Evolutionary conservation across 2,113 vertebrate genomes (phyloP).

Genomic region (Corvus moneduloides): DNA sequence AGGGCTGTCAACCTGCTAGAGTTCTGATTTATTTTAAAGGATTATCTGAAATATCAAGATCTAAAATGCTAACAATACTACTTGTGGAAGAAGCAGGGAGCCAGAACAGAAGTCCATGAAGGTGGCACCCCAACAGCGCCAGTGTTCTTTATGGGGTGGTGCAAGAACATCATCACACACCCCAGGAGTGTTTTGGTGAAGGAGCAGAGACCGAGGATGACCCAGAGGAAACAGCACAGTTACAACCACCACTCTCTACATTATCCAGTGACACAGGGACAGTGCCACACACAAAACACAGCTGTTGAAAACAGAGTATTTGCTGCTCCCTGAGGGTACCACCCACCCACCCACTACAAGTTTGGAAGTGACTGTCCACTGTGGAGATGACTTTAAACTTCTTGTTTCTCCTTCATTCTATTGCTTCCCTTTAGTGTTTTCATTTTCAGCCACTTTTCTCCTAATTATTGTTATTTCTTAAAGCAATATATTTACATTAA

Average conservation of each 20-base stretch:
- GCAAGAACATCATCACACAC: not conserved
- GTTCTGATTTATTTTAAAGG: not conserved
- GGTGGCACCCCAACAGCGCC: not conserved
- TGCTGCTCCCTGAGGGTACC: not conserved
- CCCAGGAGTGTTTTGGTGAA: not conserved
- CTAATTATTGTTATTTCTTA: not conserved
- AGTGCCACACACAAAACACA: not conserved
- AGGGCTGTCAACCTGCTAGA: not conserved
- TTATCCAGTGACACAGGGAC: not conserved
- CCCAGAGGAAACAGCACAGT: not conserved
- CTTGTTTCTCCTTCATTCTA: not conserved
- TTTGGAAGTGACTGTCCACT: not conserved
- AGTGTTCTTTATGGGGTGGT: too few relatives aligned
- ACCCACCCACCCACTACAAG: not conserved
- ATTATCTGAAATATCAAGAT: not conserved
- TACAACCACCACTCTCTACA: rapidly evolving
- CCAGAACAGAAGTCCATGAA: not conserved
- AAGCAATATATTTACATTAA: not conserved
- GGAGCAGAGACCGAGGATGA: not conserved
- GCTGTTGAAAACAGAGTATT: not conserved
- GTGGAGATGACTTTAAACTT: not conserved
- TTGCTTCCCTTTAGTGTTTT: not conserved
- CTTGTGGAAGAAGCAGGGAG: not conserved
- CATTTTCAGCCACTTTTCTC: not conserved
- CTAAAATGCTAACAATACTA: not conserved